These are phyloP conservation scores for Ispidina lecontei DNA, from an alignment of 2,797 vertebrate species.

Conservation along the genomic window DNA sequence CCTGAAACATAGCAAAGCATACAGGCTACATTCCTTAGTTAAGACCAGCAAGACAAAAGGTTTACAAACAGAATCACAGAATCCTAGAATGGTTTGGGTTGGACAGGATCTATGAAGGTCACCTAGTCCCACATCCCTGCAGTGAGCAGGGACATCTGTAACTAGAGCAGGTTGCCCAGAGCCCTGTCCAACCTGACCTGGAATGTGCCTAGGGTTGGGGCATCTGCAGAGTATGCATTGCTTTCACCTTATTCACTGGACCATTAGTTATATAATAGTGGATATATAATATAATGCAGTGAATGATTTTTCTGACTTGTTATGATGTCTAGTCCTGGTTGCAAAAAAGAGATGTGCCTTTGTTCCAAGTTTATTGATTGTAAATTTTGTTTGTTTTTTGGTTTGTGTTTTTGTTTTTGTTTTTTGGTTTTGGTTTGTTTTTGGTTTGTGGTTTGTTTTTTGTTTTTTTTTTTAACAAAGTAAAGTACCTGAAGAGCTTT, in stretches of 20 bases:
- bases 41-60: background rate
- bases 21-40: background rate
- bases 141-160: background rate
- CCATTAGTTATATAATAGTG: background rate
- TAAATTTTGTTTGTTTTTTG: no score
- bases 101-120: background rate
- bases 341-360: background rate
- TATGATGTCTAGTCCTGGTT: background rate
- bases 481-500: background rate
- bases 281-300: background rate
- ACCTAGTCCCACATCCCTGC: background rate
- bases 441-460: no score
- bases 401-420: no score
- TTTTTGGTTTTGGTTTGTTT: no score
- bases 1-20: background rate
- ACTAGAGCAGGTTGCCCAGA: background rate
- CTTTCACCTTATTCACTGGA: background rate
- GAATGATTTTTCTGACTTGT: background rate
- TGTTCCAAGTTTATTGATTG: background rate
- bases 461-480: background rate
- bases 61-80: background rate
- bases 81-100: background rate
- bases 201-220: background rate
- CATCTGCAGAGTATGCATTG: background rate
- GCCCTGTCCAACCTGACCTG: background rate